These are phyloP conservation scores for Acanthochromis polyacanthus DNA, from an alignment of 2,113 vertebrate genomes.

Conservation along the genomic window DNA sequence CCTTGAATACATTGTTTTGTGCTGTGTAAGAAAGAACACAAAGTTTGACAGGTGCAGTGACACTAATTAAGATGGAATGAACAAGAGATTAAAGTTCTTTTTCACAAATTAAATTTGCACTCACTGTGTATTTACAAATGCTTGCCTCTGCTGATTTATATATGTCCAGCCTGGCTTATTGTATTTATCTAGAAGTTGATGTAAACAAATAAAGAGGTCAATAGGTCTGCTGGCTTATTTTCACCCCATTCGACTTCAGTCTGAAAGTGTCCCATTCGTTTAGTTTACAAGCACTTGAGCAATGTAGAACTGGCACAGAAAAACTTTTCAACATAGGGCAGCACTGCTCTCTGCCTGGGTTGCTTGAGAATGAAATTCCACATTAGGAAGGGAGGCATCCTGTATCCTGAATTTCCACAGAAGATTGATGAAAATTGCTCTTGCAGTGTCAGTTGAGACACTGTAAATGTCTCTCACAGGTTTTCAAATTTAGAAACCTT, in stretches of 20 bases:
- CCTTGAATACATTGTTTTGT: not conserved
- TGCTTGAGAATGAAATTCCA: not conserved
- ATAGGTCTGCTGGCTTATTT: not conserved
- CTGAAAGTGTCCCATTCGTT: constrained; percentile 33
- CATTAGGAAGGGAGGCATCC: not conserved
- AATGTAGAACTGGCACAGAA: constrained; percentile 9
- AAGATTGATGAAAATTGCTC: not conserved
- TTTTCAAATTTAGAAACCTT: not conserved
- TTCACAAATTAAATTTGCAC: not conserved
- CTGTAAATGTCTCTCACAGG: not conserved
- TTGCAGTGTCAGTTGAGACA: constrained; percentile 2
- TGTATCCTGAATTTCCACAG: not conserved
- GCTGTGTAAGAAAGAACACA: not conserved
- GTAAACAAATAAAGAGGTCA: constrained; percentile 9
- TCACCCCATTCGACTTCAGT: constrained; percentile 3
- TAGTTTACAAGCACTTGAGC: constrained; percentile 40
- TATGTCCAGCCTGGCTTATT: not conserved
- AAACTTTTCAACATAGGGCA: constrained; percentile 13
- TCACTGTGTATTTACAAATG: not conserved
- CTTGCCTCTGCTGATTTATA: no score
- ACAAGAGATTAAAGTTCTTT: not conserved
- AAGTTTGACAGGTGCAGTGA: not conserved
- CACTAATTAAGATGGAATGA: not conserved
- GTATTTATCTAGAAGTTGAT: not conserved
- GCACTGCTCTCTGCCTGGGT: not conserved